Percentiles rank a stretch among this genome's conserved stretches.
These are phyloP conservation scores for Meiosimyza decipiens DNA, from an alignment of 2,888 invertebrate genomes.

Conservation along the genomic window DNA sequence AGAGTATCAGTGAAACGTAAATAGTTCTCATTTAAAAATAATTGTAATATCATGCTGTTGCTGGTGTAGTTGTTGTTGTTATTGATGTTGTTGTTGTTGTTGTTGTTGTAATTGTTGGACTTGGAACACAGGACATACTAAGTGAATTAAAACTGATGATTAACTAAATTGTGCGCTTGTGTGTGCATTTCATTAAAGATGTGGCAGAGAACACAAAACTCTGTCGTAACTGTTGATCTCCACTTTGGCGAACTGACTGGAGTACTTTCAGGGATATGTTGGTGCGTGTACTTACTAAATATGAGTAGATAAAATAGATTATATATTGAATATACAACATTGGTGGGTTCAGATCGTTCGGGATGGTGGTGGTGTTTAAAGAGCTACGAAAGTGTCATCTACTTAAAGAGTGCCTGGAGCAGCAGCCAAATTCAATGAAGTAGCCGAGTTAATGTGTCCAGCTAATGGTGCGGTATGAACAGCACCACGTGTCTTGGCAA, in stretches of 20 bases:
- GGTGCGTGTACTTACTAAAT: constrained; percentile 7
- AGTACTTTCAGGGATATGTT: not conserved
- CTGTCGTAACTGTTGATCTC: not conserved
- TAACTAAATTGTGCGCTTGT: constrained; percentile 19
- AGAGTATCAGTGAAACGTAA: constrained; percentile 14
- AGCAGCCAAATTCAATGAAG: constrained; percentile 66
- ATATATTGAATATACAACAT: constrained; percentile 21
- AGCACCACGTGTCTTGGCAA: constrained; percentile 68
- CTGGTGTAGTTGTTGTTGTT: constrained; percentile 48
- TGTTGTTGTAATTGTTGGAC: constrained; percentile 47
- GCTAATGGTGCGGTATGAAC: constrained; percentile 68
- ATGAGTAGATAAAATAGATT: not conserved
- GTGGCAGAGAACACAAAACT: constrained; percentile 24
- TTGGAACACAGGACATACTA: constrained; percentile 42
- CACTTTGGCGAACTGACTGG: not conserved
- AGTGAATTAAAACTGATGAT: not conserved
- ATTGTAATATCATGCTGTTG: constrained; percentile 53
- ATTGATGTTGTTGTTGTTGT: constrained; percentile 40
- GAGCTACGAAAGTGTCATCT: not conserved
- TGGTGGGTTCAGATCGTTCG: constrained; percentile 14
- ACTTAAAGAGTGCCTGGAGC: constrained; percentile 66
- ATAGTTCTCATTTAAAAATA: constrained; percentile 39
- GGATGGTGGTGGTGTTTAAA: constrained; percentile 45
- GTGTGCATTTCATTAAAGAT: constrained; percentile 25
- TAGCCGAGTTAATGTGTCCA: constrained; percentile 61